Percentiles rank a stretch among this genome's conserved stretches.
These are phyloP conservation scores for Heliopora coerulea DNA, from an alignment of 92 coral and sea anemone species.

Conservation along the genomic window DNA sequence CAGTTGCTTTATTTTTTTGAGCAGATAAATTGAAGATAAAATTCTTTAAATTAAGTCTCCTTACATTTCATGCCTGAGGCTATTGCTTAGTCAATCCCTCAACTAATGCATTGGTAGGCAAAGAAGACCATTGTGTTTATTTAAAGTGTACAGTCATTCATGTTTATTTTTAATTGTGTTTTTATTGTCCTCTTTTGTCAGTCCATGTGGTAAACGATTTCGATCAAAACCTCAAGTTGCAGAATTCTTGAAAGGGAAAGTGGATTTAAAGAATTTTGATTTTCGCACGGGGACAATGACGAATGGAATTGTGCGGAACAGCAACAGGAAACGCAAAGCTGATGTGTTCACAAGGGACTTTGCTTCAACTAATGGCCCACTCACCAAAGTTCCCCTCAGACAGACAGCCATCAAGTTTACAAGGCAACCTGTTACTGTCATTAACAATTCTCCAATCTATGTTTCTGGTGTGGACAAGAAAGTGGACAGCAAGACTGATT, in stretches of 20 bases:
- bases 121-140: too few species aligned
- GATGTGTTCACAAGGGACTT: slow-evolving; percentile 73
- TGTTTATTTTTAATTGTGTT: too few species aligned
- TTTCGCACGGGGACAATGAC: slow-evolving; percentile 84
- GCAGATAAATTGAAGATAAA: too few species aligned
- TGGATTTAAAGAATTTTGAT: slow-evolving; percentile 92
- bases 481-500: slow-evolving; percentile 56
- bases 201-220: slow-evolving; percentile 97
- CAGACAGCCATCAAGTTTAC: slow-evolving; percentile 89
- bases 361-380: slow-evolving; percentile 58
- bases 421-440: slow-evolving; percentile 79
- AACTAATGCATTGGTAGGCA: too few species aligned
- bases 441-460: slow-evolving; percentile 47
- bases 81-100: too few species aligned
- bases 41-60: too few species aligned
- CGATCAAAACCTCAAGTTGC: slow-evolving; percentile 97
- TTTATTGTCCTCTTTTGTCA: slow-evolving; percentile 29
- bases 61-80: too few species aligned
- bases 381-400: slow-evolving; percentile 66
- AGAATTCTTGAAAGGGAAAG: slow-evolving; percentile 74
- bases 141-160: too few species aligned
- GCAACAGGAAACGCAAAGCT: slow-evolving; percentile 68
- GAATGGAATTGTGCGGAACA: slow-evolving; percentile 57
- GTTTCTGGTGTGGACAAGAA: slow-evolving; percentile 65
- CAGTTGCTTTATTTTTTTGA: too few species aligned